Evolutionary conservation across 1,140 invertebrate species (phyloP).

Genomic region (Littorina saxatilis): DNA sequence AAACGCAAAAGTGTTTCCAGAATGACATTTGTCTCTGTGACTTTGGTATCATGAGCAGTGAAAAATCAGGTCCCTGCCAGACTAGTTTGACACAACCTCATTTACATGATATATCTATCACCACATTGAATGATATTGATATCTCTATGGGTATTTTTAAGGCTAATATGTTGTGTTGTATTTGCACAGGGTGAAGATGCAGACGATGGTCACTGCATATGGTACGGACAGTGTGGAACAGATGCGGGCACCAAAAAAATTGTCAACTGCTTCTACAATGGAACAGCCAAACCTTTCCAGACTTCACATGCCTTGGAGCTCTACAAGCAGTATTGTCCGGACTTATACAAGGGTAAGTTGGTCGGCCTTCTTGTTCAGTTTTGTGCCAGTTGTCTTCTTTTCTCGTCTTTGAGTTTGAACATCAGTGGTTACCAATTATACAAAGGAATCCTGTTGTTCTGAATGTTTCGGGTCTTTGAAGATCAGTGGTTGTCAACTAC

Average conservation of each 20-base stretch:
- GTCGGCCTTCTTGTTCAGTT: too few relatives aligned
- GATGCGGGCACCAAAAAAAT: constrained; percentile 55
- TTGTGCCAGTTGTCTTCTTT: too few relatives aligned
- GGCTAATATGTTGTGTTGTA: not conserved
- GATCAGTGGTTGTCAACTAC: too few relatives aligned
- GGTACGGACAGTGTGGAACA: constrained; percentile 84
- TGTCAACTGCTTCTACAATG: constrained; percentile 85
- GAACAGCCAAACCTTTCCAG: constrained; percentile 80
- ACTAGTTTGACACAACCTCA: not conserved
- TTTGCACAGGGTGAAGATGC: constrained; percentile 48
- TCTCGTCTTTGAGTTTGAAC: too few relatives aligned
- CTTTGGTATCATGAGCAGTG: too few relatives aligned
- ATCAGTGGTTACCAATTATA: too few relatives aligned
- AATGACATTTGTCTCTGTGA: too few relatives aligned
- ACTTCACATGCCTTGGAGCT: constrained; percentile 74
- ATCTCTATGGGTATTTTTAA: too few relatives aligned
- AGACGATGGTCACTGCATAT: constrained; percentile 84
- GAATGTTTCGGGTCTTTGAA: too few relatives aligned
- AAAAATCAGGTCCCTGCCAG: too few relatives aligned
- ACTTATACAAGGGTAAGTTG: constrained; percentile 68
- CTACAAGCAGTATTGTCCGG: constrained; percentile 83
- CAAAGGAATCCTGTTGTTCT: too few relatives aligned
- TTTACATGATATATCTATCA: not conserved
- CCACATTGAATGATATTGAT: not conserved
- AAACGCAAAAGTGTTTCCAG: too few relatives aligned